Conservation (phyloP, 2,888 invertebrate genomes). For the Epinotia bilunana region DNA sequence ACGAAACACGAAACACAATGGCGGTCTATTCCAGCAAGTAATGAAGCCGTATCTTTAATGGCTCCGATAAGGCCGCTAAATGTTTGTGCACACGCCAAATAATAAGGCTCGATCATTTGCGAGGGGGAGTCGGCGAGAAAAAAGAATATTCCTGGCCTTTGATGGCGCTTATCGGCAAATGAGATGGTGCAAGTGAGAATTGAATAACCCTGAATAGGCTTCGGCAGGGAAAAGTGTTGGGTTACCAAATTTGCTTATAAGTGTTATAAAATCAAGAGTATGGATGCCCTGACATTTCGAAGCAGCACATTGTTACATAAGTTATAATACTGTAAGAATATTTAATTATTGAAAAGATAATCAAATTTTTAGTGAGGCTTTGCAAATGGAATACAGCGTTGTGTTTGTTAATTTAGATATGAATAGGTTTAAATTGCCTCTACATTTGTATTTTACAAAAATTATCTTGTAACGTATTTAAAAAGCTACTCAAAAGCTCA, state of each 20-base stretch:
- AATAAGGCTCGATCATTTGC: slow-evolving; percentile 82
- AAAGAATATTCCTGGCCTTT: slow-evolving; percentile 65
- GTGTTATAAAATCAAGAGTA: background rate
- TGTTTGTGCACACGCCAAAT: slow-evolving; percentile 84
- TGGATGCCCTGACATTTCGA: too few relatives aligned
- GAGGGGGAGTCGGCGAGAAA: slow-evolving; percentile 73
- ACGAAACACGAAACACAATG: slow-evolving; percentile 57
- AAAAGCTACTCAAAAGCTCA: too few relatives aligned
- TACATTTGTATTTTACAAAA: too few relatives aligned
- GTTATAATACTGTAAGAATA: too few relatives aligned
- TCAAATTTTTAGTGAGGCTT: too few relatives aligned
- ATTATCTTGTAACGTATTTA: too few relatives aligned
- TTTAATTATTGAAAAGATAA: too few relatives aligned
- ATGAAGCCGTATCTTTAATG: slow-evolving; percentile 84
- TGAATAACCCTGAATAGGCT: slow-evolving; percentile 62
- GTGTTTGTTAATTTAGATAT: too few relatives aligned
- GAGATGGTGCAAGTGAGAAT: slow-evolving; percentile 67
- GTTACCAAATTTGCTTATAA: slow-evolving; percentile 12
- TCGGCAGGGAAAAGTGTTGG: slow-evolving; percentile 30
- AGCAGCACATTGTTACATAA: too few relatives aligned
- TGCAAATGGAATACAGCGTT: too few relatives aligned
- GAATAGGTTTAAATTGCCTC: too few relatives aligned
- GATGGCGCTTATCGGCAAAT: slow-evolving; percentile 70
- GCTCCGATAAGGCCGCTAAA: slow-evolving; percentile 81
- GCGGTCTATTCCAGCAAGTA: slow-evolving; percentile 63